Base-by-base conservation (phyloP, 1,140 invertebrate species). In the Helicoverpa armigera region DNA sequence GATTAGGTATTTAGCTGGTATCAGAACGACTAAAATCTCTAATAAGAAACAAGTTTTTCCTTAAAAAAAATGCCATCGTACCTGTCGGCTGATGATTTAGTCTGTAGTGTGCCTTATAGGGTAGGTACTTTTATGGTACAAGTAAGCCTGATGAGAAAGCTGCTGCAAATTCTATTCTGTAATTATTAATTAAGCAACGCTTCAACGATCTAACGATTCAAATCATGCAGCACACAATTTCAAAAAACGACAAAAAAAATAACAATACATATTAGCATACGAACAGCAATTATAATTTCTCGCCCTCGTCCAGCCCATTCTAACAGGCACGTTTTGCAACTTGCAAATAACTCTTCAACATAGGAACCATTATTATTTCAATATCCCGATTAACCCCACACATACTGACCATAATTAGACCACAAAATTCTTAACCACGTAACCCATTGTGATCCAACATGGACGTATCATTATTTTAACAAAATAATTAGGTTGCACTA, bases 401-500 rank as follows among this genome's bases (percentile, higher is more conserved):
- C 63, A 82, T 61, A 82, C 72, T 76, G 63, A 78, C 63, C 80
- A 82, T 88, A 87, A 88, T 88, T 86, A 84, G 67, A 48, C 69
- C 48, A 83, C 82, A 63, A 81, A 84, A 85, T 84, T 82, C 72
- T 53, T 58, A 70, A 67, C 70, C 81, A 79, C 79, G 79, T 73
- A 54, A 29, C 11, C 58, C 53, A 84, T 86, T 84, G 75, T 81
- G 31, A 23, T 35, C 69, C 18, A 70, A 74, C 79, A 82, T 73
- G 81, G 78, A 83, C 80, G 79, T 84, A 86, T 87, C 79, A 88
- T 89, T 90, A 91, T 86, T 86, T 85, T 91, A 92, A 91, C 87
- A 81, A 87, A 90, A 90, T 92, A 91, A 92, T 92, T 92, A 90
- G 85, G 53, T 83, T 69, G 67, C 75, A 82, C 60, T 84, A 80